A percentile compares a stretch with the other conserved stretches of the same genome.
Conservation (phyloP, 2,888 invertebrate species). For the Ormyrus pomaceus region DNA sequence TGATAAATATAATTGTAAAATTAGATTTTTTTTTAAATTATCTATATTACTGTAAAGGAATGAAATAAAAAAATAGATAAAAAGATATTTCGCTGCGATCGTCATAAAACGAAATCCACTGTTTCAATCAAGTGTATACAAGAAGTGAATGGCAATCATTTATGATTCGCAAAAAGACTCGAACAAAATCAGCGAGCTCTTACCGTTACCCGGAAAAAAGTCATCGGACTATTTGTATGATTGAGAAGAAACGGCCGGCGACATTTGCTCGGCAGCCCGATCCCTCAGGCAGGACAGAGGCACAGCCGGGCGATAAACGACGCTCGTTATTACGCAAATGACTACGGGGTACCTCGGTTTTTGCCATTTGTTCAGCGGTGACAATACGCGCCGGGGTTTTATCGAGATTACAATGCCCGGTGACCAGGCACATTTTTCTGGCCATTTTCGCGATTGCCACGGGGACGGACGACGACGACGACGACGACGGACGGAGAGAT, state of each 20-base stretch:
- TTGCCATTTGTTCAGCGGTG: conserved; percentile 1
- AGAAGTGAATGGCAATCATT: neutral
- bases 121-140: no score
- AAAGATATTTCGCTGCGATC: no score
- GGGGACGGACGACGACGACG: no score
- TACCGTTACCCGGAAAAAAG: conserved; percentile 16
- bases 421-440: conserved; percentile 20
- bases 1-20: no score
- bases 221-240: conserved; percentile 3
- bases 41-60: no score
- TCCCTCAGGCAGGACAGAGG: neutral
- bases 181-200: neutral
- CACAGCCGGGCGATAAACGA: conserved; percentile 36
- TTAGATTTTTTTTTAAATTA: no score
- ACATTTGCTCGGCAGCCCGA: neutral
- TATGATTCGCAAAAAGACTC: no score
- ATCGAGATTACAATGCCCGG: conserved; percentile 52
- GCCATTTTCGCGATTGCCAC: conserved; percentile 42
- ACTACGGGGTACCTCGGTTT: conserved; percentile 31
- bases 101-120: no score
- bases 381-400: conserved; percentile 14
- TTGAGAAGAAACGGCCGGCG: neutral
- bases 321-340: conserved; percentile 57
- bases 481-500: conserved; percentile 2
- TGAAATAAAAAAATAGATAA: no score